Percentiles rank a stretch among this genome's conserved stretches.
Conservation (phyloP, 2,888 invertebrate genomes). For the Dorcus parallelipipedus region DNA sequence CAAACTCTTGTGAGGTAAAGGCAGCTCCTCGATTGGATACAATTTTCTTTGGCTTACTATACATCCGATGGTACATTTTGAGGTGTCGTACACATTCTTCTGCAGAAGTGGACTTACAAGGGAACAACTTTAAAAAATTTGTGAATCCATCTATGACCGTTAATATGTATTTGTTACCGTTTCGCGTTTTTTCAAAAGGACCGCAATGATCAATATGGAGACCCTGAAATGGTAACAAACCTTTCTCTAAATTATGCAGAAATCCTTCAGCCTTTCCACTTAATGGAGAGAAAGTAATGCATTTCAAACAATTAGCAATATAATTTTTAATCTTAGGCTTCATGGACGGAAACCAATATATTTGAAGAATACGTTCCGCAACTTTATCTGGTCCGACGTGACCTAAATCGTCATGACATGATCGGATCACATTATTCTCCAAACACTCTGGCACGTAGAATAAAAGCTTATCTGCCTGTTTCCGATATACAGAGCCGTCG, state of each 20-base stretch:
- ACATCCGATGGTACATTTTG: conserved; percentile 23
- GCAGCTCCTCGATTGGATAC: conserved; percentile 31
- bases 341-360: conserved; percentile 13
- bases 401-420: conserved; percentile 10
- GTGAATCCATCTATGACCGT: conserved; percentile 31
- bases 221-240: conserved; percentile 27
- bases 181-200: conserved; percentile 22
- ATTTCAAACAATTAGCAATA: conserved; percentile 13
- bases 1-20: conserved; percentile 30
- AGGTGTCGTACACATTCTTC: conserved; percentile 23
- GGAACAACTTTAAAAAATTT: conserved; percentile 30
- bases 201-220: conserved; percentile 35
- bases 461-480: conserved; percentile 2
- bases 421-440: conserved; percentile 7
- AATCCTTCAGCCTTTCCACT: conserved; percentile 30
- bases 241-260: conserved; percentile 31
- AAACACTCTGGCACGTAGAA: conserved; percentile 12
- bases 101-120: conserved; percentile 20
- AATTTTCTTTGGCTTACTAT: conserved; percentile 25
- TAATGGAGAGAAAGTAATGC: conserved; percentile 22
- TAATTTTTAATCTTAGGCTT: conserved; percentile 5
- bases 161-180: conserved; percentile 8
- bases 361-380: background rate
- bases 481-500: conserved; percentile 12
- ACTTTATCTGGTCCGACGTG: conserved; percentile 8